phyloP scores from a whole-genome alignment of 2,888 invertebrate species.

The Lepetodrilus schrolli region DNA sequence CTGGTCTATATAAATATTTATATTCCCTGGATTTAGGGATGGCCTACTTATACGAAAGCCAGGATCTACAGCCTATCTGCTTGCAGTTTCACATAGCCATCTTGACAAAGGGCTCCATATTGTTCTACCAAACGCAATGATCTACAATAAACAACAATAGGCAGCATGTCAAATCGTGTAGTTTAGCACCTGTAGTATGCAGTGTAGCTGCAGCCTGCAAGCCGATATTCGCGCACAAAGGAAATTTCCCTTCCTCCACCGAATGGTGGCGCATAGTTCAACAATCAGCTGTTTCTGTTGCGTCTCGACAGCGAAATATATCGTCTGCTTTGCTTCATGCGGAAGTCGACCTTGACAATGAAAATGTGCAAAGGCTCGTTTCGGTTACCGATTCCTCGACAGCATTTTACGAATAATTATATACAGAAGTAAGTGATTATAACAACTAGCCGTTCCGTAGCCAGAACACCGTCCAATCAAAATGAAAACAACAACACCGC shows the following conservation, averaged over 20 bases:
- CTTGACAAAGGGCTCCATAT: slow-evolving; percentile 22
- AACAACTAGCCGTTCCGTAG: slow-evolving; percentile 22
- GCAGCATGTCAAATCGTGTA: slow-evolving; percentile 8
- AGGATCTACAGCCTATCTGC: not conserved
- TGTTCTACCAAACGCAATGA: not conserved
- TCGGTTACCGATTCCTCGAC: slow-evolving; percentile 6
- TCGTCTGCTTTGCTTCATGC: slow-evolving; percentile 12
- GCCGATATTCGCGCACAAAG: slow-evolving; percentile 16
- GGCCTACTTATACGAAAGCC: slow-evolving; percentile 9
- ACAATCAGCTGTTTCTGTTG: slow-evolving; percentile 20
- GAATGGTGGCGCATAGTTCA: not conserved
- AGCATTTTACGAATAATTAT: slow-evolving; percentile 13
- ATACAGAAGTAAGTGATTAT: slow-evolving; percentile 22
- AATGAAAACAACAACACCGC: slow-evolving; percentile 25
- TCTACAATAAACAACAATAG: slow-evolving; percentile 4
- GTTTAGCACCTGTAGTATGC: slow-evolving; percentile 8
- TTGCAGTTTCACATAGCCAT: slow-evolving; percentile 16
- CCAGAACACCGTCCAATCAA: slow-evolving; percentile 19
- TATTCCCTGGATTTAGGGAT: slow-evolving; percentile 20
- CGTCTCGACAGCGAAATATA: not conserved
- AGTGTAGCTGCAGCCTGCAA: not conserved
- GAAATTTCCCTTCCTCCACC: slow-evolving; percentile 17
- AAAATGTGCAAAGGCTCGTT: not conserved
- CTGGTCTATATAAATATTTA: not conserved
- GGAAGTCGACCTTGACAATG: slow-evolving; percentile 19